phyloP scores from a whole-genome alignment of 2,113 vertebrate genomes.

The Cochlearius cochlearius region DNA sequence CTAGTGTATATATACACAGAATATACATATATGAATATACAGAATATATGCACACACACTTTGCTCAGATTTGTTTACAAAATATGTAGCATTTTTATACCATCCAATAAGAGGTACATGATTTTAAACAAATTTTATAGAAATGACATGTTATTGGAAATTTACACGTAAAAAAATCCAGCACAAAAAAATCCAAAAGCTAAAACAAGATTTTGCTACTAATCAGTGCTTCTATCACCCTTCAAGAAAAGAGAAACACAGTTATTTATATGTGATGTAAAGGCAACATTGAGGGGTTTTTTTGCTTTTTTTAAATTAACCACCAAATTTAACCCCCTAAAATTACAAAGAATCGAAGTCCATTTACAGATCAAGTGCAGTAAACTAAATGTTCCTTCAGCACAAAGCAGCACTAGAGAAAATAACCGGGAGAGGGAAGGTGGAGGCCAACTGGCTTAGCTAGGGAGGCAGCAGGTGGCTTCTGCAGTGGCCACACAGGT shows the following conservation, averaged over 20 bases:
- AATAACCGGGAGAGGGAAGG: slow-evolving; percentile 59
- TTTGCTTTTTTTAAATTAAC: slow-evolving; percentile 75
- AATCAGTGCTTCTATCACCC: slow-evolving; percentile 78
- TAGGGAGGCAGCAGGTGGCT: slow-evolving; percentile 51
- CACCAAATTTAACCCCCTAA: slow-evolving; percentile 76
- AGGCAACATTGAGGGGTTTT: slow-evolving; percentile 77
- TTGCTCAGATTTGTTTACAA: slow-evolving; percentile 73
- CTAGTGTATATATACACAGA: slow-evolving; percentile 66
- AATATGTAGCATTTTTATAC: slow-evolving; percentile 69
- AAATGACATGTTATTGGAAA: slow-evolving; percentile 76
- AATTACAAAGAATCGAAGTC: slow-evolving; percentile 77
- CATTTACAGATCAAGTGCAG: slow-evolving; percentile 77
- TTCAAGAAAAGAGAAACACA: slow-evolving; percentile 71
- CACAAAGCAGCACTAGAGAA: slow-evolving; percentile 78
- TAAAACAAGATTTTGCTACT: slow-evolving; percentile 79
- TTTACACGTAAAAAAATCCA: slow-evolving; percentile 79
- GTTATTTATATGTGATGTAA: slow-evolving; percentile 80
- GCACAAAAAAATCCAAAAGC: slow-evolving; percentile 75
- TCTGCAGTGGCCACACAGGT: slow-evolving; percentile 63
- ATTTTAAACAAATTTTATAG: slow-evolving; percentile 77
- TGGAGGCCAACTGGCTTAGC: slow-evolving; percentile 61
- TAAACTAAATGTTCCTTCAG: slow-evolving; percentile 79
- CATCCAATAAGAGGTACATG: slow-evolving; percentile 73
- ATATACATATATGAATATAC: slow-evolving; percentile 70
- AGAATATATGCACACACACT: slow-evolving; percentile 71